Evolutionary conservation across 2,888 invertebrate genomes (phyloP), one percentile per base, ranked within the genome.

Genomic region (Camponotus fellah): DNA sequence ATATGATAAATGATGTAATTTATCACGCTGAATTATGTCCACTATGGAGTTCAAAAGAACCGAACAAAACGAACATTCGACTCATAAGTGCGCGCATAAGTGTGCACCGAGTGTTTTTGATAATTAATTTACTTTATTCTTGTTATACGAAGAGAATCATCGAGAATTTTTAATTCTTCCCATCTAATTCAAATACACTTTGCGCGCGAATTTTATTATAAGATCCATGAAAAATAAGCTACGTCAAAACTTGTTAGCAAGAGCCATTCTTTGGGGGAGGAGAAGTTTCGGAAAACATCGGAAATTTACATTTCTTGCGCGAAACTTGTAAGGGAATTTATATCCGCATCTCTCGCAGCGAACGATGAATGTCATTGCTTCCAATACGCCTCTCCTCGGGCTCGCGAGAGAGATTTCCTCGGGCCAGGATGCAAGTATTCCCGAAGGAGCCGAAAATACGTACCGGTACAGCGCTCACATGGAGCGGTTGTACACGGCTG

Each of bases 401-500:
- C 21, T 37, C 26, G 75, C 60, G 60, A 80, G 53, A 53, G n/a
- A 53, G 53, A 53, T 53, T 75, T 77, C 69, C 53, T n/a, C 72
- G 40, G 12, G 14, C 53, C 72, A 40, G 72, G 21, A 74, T 60
- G 10, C 60, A 40, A 60, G 79, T 60, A 76, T 71, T 46, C 76
- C 75, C 76, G 46, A 80, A 60, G 75, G 76, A 46, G 9, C 60
- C 75, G 79, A 74, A 80, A 80, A 74, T 75, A 75, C 75, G 75
- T 74, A 37, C 75, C 79, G 46, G 76, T 60, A 46, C 75, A 37
- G 37, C 74, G 75, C 76, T 75, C 34, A 60, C 60, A 60, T 58
- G 79, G 34, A 58, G 21, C 49, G 53, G 53, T 53, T 53, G n/a
- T 74, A 80, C 74, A 60, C 21, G 46, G 75, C 26, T 74, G 81